A percentile compares a stretch with the other conserved stretches of the same genome.
Evolutionary conservation across 2,113 vertebrate genomes (phyloP).

Genomic region (Cariama cristata): DNA sequence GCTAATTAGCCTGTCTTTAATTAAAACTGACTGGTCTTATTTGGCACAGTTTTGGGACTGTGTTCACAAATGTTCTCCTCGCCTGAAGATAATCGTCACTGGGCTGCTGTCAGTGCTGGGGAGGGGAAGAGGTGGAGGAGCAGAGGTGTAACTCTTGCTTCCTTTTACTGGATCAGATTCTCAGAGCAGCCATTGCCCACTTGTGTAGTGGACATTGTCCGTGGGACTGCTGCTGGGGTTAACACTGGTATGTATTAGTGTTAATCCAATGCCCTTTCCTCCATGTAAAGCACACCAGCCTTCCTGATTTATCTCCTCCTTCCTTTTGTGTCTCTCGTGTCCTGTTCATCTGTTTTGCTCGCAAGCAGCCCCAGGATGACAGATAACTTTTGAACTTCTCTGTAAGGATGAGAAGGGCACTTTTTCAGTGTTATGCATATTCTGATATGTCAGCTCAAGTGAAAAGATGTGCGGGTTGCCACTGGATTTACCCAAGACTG

Average conservation of each 20-base stretch:
- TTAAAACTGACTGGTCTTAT: not conserved
- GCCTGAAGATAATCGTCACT: not conserved
- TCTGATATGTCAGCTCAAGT: not conserved
- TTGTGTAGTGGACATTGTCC: fast-evolving
- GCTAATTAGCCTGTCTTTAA: not conserved
- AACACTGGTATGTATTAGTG: fast-evolving
- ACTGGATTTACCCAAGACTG: not conserved
- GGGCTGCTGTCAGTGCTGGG: not conserved
- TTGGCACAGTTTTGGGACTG: not conserved
- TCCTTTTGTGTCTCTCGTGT: not conserved
- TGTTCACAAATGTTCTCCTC: not conserved
- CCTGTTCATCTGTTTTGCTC: not conserved
- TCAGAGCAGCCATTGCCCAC: fast-evolving
- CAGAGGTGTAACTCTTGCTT: not conserved
- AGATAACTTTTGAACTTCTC: not conserved
- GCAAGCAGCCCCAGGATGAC: not conserved
- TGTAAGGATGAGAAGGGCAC: not conserved
- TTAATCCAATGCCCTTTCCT: not conserved
- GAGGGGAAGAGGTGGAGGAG: not conserved
- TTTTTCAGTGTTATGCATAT: not conserved
- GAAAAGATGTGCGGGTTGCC: not conserved
- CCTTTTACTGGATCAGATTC: not conserved
- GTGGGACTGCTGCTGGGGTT: not conserved
- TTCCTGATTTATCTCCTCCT: not conserved
- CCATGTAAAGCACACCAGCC: not conserved